Base-by-base conservation (phyloP, 1,140 invertebrate genomes). In the Aphelenchoides fujianensis region DNA sequence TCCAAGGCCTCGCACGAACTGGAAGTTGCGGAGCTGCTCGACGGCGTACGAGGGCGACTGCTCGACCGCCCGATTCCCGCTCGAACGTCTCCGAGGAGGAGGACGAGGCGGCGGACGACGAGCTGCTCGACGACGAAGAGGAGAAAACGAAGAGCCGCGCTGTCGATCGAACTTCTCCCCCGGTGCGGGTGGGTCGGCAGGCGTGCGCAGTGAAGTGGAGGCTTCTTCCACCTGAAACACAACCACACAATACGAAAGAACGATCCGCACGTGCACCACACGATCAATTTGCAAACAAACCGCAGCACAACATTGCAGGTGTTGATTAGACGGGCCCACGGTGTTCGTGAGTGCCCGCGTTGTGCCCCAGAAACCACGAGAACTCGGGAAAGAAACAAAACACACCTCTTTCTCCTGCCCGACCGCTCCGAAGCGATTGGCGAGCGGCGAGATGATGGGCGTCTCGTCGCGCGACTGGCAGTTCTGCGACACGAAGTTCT, bases 401-500 rank as follows among this genome's bases (percentile, higher is more conserved):
- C 55, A 7, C 5, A 59, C 55, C 55, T 59, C 55, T 59, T 5
- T 59, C n/a, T n/a, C n/a, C n/a, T n/a, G n/a, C 12, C 5, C 34
- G 28, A 32, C 23, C 19, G 55, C 12, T 7, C 23, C 55, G 23
- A 7, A 23, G 7, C 55, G 55, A 30, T 19, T 5, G 23, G 23
- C 19, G 27, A 59, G 34, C 55, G 63, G 63, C 34, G 63, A 66
- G 32, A 66, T 36, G 36, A 66, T 12, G 12, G 63, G 36, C 16
- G 63, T 66, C 27, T 32, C 32, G 55, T 59, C 34, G 12, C 19
- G 28, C 12, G 63, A 35, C 31, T 66, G 27, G n/a, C 63, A 37
- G 7, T 30, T 66, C 2, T 34, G 63, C 0, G 63, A 41, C n/a
- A 66, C 63, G 53, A 66, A 66, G 63, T 66, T 66, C 34, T 66